A percentile compares a stretch with the other conserved stretches of the same genome.
phyloP scores from a whole-genome alignment of 2,888 invertebrate species.

The Marasmarcha lunaedactyla region DNA sequence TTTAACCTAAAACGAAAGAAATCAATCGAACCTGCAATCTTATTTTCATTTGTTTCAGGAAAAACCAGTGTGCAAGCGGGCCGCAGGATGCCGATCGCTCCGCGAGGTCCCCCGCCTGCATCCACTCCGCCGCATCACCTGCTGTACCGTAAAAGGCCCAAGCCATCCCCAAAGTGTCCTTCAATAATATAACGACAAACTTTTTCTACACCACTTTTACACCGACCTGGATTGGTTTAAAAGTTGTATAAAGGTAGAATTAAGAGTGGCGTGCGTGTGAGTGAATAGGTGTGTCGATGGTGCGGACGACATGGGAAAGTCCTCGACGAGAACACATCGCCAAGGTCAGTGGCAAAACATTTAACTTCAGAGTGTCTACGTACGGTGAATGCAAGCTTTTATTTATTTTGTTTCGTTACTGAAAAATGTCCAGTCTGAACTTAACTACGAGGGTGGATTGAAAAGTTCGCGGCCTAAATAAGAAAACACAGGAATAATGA shows the following conservation, averaged over 20 bases:
- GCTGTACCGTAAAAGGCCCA: constrained; percentile 58
- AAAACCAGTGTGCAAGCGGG: constrained; percentile 39
- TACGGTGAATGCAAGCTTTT: too few relatives aligned
- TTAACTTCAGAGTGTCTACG: too few relatives aligned
- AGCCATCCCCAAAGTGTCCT: constrained; percentile 61
- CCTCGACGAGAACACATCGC: constrained; percentile 71
- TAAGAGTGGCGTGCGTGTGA: constrained; percentile 51
- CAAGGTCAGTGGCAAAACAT: constrained; percentile 57
- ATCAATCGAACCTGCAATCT: too few relatives aligned
- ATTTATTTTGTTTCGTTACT: too few relatives aligned
- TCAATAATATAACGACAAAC: constrained; percentile 63
- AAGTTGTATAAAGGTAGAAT: constrained; percentile 54
- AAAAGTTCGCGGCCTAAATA: too few relatives aligned
- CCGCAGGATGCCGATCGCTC: constrained; percentile 67
- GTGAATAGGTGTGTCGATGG: constrained; percentile 62
- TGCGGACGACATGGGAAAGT: constrained; percentile 71
- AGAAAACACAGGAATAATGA: too few relatives aligned
- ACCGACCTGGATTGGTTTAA: constrained; percentile 57
- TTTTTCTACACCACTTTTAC: constrained; percentile 65
- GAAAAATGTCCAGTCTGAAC: too few relatives aligned
- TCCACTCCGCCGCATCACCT: constrained; percentile 53
- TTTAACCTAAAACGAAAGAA: too few relatives aligned
- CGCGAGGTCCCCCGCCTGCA: constrained; percentile 65
- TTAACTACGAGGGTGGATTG: too few relatives aligned
- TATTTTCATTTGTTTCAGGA: constrained; percentile 61